These are phyloP conservation scores for Anastrepha ludens DNA, from an alignment of 1,140 invertebrate genomes.

Conservation along the genomic window DNA sequence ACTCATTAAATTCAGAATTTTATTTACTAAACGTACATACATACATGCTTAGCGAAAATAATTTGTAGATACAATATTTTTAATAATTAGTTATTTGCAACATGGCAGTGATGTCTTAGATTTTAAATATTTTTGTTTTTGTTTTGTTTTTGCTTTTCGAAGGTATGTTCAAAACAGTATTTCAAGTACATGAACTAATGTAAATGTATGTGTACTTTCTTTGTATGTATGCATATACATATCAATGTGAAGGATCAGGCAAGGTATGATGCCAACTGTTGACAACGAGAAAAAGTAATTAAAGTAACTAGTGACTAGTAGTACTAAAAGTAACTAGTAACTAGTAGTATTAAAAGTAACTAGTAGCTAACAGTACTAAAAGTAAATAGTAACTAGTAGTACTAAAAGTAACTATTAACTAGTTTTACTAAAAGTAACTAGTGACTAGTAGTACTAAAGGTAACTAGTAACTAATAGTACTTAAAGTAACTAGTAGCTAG, in stretches of 20 bases:
- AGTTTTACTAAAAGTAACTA: no score
- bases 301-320: no score
- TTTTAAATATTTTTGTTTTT: slow-evolving; percentile 55
- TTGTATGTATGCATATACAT: no score
- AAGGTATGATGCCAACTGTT: not conserved
- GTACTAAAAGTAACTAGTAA: no score
- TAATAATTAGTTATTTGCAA: slow-evolving; percentile 52
- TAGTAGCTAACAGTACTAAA: no score
- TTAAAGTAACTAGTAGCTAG: no score
- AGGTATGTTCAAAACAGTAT: not conserved
- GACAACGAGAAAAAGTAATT: no score
- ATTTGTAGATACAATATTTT: slow-evolving; percentile 26
- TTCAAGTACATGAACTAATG: not conserved
- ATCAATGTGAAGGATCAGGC: not conserved
- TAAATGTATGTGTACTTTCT: not conserved
- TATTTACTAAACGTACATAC: slow-evolving; percentile 7
- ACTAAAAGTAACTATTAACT: no score
- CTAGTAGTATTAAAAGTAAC: no score
- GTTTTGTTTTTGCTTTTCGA: not conserved
- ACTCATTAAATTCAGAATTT: slow-evolving; percentile 48
- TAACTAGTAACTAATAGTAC: no score
- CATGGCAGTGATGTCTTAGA: slow-evolving; percentile 59
- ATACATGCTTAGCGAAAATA: slow-evolving; percentile 46
- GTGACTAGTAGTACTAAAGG: no score
- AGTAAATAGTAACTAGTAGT: no score